phyloP scores from a whole-genome alignment of 2,113 vertebrate species.

The Thermophis baileyi region DNA sequence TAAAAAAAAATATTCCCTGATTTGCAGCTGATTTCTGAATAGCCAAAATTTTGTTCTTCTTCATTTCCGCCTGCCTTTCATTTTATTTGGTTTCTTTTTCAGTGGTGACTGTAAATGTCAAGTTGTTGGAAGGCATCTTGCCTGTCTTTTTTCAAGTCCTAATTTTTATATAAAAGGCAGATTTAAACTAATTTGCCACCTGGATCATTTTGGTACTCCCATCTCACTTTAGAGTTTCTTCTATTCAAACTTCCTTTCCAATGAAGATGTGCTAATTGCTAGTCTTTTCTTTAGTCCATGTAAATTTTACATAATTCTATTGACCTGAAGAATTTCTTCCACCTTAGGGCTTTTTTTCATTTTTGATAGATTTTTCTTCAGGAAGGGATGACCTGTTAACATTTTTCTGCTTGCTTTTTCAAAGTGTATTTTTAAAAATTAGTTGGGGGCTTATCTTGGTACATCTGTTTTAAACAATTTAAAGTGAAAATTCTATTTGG shows the following conservation, averaged over 20 bases:
- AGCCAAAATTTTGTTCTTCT: not conserved
- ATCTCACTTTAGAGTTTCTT: not conserved
- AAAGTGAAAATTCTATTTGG: not conserved
- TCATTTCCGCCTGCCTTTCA: not conserved
- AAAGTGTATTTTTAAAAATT: not conserved
- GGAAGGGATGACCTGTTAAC: not conserved
- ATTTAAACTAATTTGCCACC: conserved; percentile 38
- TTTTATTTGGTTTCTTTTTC: conserved; percentile 34
- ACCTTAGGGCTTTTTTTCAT: not conserved
- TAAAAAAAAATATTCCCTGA: conserved; percentile 27
- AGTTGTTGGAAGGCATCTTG: conserved; percentile 47
- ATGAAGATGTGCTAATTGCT: not conserved
- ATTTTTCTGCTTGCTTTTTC: not conserved
- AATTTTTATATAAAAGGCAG: conserved; percentile 24
- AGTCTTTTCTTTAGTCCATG: not conserved
- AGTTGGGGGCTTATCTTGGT: not conserved
- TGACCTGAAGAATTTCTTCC: not conserved
- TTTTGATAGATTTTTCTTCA: not conserved
- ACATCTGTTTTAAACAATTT: not conserved
- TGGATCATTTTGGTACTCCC: conserved; percentile 11
- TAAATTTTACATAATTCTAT: not conserved
- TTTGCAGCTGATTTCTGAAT: conserved; percentile 45
- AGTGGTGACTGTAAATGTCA: conserved; percentile 38
- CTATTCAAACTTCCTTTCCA: not conserved
- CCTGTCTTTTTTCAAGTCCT: conserved; percentile 47